Conservation (phyloP, 1,140 invertebrate genomes). For the Panagrolaimus sp. region DNA sequence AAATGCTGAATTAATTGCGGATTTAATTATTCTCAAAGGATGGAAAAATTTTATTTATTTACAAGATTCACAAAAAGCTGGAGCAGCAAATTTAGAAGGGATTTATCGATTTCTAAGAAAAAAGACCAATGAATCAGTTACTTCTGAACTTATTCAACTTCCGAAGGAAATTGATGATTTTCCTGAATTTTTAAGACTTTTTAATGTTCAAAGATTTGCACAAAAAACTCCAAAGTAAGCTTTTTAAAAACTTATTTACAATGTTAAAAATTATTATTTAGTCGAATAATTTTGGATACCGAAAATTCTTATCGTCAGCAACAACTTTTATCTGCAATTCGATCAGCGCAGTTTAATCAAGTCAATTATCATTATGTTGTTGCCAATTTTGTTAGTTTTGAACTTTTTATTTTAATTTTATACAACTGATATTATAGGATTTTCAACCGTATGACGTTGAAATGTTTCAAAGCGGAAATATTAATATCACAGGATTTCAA, state of each 20-base stretch:
- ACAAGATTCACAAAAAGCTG: conserved; percentile 46
- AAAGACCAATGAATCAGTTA: conserved; percentile 42
- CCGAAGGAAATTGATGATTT: conserved; percentile 47
- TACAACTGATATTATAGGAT: conserved; percentile 34
- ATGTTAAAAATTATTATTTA: conserved; percentile 19
- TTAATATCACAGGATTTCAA: conserved; percentile 61
- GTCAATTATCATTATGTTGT: conserved; percentile 55
- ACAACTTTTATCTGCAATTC: conserved; percentile 50
- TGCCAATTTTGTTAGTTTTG: conserved; percentile 42
- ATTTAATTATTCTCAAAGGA: conserved; percentile 52
- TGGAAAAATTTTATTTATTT: conserved; percentile 54
- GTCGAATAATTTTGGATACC: conserved; percentile 38
- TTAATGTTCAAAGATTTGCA: conserved; percentile 41
- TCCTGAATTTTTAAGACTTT: conserved; percentile 43
- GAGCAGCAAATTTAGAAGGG: conserved; percentile 42
- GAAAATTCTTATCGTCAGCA: conserved; percentile 44
- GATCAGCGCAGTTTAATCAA: conserved; percentile 56
- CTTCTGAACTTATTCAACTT: conserved; percentile 47
- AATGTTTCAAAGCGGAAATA: conserved; percentile 59
- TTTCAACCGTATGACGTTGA: conserved; percentile 59
- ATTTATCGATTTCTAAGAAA: conserved; percentile 43
- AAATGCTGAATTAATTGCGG: conserved; percentile 49
- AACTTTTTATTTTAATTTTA: background rate
- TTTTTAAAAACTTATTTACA: no score
- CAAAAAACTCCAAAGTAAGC: conserved; percentile 14